Conservation (phyloP, 1,140 invertebrate species). For the Cydia fagiglandana region DNA sequence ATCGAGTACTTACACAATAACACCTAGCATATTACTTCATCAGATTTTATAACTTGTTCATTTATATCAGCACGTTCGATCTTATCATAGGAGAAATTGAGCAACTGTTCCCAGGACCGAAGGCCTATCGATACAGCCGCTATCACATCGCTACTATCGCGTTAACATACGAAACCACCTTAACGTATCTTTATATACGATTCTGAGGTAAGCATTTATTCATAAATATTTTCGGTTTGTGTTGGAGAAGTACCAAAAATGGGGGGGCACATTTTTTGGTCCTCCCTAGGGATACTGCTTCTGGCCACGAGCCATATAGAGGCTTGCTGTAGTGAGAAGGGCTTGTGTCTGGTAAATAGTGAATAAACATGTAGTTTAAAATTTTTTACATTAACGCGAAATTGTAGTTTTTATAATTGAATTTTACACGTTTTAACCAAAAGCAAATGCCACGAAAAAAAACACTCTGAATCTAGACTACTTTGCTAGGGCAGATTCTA, state of each 20-base stretch:
- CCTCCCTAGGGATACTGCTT: conserved; percentile 53
- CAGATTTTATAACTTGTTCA: neutral
- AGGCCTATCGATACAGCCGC: conserved; percentile 14
- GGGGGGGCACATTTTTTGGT: conserved; percentile 62
- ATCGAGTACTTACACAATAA: conserved; percentile 18
- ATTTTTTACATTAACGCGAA: too few species aligned
- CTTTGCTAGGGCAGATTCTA: too few species aligned
- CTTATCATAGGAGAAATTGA: conserved; percentile 45
- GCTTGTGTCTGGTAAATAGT: conserved; percentile 59
- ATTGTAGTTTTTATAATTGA: too few species aligned
- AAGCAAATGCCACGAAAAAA: too few species aligned
- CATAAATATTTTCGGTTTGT: conserved; percentile 37
- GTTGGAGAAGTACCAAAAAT: conserved; percentile 48
- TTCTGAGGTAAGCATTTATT: conserved; percentile 36
- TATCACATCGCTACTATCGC: conserved; percentile 39
- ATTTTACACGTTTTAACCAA: too few species aligned
- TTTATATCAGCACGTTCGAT: conserved; percentile 57
- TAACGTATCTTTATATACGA: conserved; percentile 52
- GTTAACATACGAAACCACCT: conserved; percentile 42
- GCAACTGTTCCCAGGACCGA: neutral
- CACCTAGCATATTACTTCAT: conserved; percentile 11
- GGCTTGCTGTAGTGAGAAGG: conserved; percentile 59
- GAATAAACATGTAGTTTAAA: too few species aligned
- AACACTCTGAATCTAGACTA: too few species aligned
- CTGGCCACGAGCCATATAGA: conserved; percentile 46